Evolutionary conservation across 2,113 vertebrate species (phyloP).

Genomic region (Etheostoma cragini): DNA sequence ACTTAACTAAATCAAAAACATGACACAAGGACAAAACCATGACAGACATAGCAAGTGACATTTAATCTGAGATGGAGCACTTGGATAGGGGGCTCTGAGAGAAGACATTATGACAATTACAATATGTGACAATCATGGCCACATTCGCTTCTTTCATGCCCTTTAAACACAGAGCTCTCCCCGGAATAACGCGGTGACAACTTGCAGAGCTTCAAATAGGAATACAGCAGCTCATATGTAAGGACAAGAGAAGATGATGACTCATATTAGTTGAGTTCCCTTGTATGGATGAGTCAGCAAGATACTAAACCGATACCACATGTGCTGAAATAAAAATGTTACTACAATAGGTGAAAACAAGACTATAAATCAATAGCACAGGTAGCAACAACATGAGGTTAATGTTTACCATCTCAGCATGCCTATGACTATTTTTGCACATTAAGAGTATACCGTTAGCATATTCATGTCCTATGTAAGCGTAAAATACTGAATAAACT

Average conservation of each 20-base stretch:
- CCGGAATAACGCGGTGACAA: no score
- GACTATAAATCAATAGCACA: not conserved
- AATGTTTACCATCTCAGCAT: not conserved
- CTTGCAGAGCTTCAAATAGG: not conserved
- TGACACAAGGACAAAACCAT: no score
- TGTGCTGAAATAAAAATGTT: not conserved
- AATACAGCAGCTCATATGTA: not conserved
- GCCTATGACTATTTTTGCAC: not conserved
- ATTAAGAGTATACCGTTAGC: not conserved
- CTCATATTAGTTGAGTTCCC: not conserved
- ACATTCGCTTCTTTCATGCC: not conserved
- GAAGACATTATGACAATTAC: not conserved
- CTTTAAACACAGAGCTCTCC: not conserved
- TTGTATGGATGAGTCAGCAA: not conserved
- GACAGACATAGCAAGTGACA: not conserved
- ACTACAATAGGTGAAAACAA: not conserved
- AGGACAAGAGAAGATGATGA: not conserved
- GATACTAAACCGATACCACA: not conserved
- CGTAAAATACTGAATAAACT: not conserved
- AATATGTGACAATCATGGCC: no score
- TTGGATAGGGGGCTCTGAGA: not conserved
- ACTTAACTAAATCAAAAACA: no score
- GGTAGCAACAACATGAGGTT: not conserved
- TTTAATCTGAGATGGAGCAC: not conserved
- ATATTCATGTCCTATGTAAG: not conserved